phyloP scores from a whole-genome alignment of 2,888 invertebrate genomes.

The Netelia inedita region DNA sequence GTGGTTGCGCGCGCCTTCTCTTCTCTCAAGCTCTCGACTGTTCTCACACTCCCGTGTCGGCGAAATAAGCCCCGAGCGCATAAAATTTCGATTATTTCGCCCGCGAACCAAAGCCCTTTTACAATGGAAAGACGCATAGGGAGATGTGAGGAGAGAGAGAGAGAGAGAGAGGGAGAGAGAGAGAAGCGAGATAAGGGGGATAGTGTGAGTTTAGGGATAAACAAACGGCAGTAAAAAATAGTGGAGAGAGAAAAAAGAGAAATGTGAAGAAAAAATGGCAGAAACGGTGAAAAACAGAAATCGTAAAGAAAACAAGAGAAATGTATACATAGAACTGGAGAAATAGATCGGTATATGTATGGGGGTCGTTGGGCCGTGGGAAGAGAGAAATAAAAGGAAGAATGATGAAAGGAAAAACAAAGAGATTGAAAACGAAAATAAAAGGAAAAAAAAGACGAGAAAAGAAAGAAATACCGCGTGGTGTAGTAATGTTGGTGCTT shows the following conservation, averaged over 20 bases:
- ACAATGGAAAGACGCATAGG: slow-evolving; percentile 28
- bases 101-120: slow-evolving; percentile 29
- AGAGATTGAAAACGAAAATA: slow-evolving; percentile 36
- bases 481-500: slow-evolving; percentile 45
- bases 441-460: slow-evolving; percentile 8
- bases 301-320: not conserved
- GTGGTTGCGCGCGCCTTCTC: not conserved
- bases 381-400: slow-evolving; percentile 44
- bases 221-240: slow-evolving; percentile 47
- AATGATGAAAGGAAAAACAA: slow-evolving; percentile 46
- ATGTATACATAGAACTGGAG: slow-evolving; percentile 30
- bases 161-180: slow-evolving; percentile 7
- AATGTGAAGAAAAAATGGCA: slow-evolving; percentile 4
- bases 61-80: slow-evolving; percentile 43
- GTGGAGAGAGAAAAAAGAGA: slow-evolving; percentile 17
- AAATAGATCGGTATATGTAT: slow-evolving; percentile 52
- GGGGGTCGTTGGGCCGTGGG: slow-evolving; percentile 19
- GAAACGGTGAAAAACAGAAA: slow-evolving; percentile 6
- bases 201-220: slow-evolving; percentile 14
- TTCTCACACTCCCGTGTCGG: slow-evolving; percentile 19
- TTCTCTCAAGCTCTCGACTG: not conserved
- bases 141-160: not conserved
- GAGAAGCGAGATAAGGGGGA: not conserved
- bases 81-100: slow-evolving; percentile 66
- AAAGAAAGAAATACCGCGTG: slow-evolving; percentile 32